These are phyloP conservation scores for Spilarctia lutea DNA, from an alignment of 2,888 invertebrate species.

Conservation along the genomic window DNA sequence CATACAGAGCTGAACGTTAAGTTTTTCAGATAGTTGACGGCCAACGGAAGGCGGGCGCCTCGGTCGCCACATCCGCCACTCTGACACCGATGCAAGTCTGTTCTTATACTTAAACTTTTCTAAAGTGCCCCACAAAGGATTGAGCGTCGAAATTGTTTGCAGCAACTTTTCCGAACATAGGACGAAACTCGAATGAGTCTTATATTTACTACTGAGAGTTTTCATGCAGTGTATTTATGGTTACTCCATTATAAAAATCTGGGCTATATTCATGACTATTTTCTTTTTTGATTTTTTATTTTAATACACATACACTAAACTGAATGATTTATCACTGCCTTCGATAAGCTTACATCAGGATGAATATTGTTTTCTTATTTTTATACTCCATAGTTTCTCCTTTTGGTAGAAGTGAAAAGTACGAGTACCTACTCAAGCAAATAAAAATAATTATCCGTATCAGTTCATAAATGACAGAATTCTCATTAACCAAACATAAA, in stretches of 20 bases:
- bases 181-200: conserved; percentile 72
- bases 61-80: conserved; percentile 51
- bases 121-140: conserved; percentile 81
- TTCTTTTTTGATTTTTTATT: not conserved
- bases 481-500: too few species aligned
- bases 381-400: too few species aligned
- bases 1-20: conserved; percentile 67
- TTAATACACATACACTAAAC: not conserved
- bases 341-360: too few species aligned
- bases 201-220: conserved; percentile 42
- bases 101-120: conserved; percentile 70
- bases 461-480: too few species aligned
- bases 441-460: too few species aligned
- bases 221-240: conserved; percentile 45
- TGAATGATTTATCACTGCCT: too few species aligned
- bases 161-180: conserved; percentile 75
- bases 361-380: too few species aligned
- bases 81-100: conserved; percentile 64
- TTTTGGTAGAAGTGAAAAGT: too few species aligned
- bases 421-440: too few species aligned
- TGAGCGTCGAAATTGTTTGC: conserved; percentile 82
- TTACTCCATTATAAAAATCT: conserved; percentile 32
- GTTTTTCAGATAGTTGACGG: conserved; percentile 57
- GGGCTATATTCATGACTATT: conserved; percentile 23
- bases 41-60: conserved; percentile 48